Conservation (phyloP, 2,113 vertebrate genomes). For the Potamarius usumacintae region DNA sequence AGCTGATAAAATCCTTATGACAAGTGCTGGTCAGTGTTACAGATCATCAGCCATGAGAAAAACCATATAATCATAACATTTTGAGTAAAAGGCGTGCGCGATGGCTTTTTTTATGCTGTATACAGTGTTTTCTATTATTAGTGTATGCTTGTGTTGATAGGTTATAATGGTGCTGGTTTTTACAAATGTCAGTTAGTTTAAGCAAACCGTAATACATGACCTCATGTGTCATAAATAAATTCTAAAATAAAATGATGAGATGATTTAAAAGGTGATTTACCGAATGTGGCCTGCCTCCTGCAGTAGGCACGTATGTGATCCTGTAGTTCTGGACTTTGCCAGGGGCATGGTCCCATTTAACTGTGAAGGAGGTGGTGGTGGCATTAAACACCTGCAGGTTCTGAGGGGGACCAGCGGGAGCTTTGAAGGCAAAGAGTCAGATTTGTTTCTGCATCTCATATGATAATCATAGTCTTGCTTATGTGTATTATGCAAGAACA, state of each 20-base stretch:
- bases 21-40: neutral
- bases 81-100: neutral
- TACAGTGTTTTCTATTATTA: neutral
- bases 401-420: slow-evolving; percentile 81
- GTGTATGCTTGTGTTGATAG: neutral
- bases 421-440: slow-evolving; percentile 64
- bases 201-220: neutral
- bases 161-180: neutral
- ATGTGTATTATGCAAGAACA: neutral
- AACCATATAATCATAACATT: neutral
- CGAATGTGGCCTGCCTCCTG: slow-evolving; percentile 79
- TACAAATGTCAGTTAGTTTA: neutral
- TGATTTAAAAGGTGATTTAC: slow-evolving; percentile 69
- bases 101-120: neutral
- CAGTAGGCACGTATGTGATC: slow-evolving; percentile 82
- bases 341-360: slow-evolving; percentile 89
- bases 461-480: slow-evolving; percentile 7
- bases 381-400: slow-evolving; percentile 94
- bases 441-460: slow-evolving; percentile 2
- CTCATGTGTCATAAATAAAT: neutral
- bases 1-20: slow-evolving; percentile 6
- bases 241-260: neutral
- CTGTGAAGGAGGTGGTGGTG: slow-evolving; percentile 86
- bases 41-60: slow-evolving; percentile 1
- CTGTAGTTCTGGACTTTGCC: slow-evolving; percentile 90